Percentiles rank a stretch among this genome's conserved stretches.
phyloP scores from a whole-genome alignment of 2,888 invertebrate genomes.

The Sabatieria punctata region DNA sequence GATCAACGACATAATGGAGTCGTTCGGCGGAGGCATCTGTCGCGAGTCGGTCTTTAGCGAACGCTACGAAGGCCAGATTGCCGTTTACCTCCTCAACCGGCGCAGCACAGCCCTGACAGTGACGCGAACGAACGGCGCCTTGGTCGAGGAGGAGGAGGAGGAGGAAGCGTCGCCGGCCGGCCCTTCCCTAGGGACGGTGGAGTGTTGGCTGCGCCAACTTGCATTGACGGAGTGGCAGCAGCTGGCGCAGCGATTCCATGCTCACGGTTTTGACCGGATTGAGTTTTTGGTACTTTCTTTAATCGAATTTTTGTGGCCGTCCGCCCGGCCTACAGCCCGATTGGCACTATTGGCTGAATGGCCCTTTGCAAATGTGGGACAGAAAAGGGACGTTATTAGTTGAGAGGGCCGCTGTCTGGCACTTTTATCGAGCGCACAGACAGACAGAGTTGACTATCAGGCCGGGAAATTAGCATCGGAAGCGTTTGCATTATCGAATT shows the following conservation, averaged over 20 bases:
- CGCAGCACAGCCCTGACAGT: conserved; percentile 17
- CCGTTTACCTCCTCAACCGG: conserved; percentile 17
- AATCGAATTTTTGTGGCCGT: too few species aligned
- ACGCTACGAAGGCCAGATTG: conserved; percentile 17
- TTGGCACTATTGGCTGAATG: too few species aligned
- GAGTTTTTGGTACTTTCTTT: conserved; percentile 73
- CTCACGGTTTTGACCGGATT: conserved; percentile 74
- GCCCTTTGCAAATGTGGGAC: too few species aligned
- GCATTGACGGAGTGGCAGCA: not conserved
- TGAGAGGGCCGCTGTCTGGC: not conserved
- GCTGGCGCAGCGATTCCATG: conserved; percentile 41
- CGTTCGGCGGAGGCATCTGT: conserved; percentile 19
- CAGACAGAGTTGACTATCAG: too few species aligned
- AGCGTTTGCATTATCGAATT: too few species aligned
- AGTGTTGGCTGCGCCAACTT: conserved; percentile 1
- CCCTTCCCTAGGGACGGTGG: not conserved
- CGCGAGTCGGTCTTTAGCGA: conserved; percentile 20
- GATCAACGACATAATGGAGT: conserved; percentile 20
- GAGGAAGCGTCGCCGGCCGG: not conserved
- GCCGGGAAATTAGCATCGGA: too few species aligned
- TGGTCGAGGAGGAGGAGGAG: not conserved
- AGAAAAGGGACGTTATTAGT: too few species aligned
- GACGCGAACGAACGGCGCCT: not conserved
- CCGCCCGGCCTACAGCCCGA: too few species aligned
- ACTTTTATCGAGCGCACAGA: too few species aligned